phyloP scores from a whole-genome alignment of 1,140 invertebrate genomes.

The Macrosteles quadrilineatus region DNA sequence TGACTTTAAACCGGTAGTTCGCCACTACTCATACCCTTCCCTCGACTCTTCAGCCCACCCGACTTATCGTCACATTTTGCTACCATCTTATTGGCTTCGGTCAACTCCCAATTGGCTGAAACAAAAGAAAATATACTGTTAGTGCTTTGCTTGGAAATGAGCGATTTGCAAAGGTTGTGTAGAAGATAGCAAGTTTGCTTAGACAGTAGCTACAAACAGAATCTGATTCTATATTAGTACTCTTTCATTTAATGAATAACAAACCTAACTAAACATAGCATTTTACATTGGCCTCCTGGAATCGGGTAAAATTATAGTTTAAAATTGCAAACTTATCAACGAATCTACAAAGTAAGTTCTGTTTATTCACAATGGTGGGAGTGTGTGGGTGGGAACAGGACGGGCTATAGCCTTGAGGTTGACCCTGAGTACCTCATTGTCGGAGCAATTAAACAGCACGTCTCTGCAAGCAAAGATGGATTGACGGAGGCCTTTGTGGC shows the following conservation, averaged over 20 bases:
- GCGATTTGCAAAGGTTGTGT: neutral
- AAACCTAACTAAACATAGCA: neutral
- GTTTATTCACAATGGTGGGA: neutral
- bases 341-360: no score
- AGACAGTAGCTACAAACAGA: neutral
- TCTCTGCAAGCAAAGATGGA: neutral
- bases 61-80: slow-evolving; percentile 9
- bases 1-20: no score
- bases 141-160: neutral
- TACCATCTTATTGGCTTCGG: slow-evolving; percentile 25
- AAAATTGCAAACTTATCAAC: no score
- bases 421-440: neutral
- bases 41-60: slow-evolving; percentile 7
- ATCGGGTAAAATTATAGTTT: no score
- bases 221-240: neutral
- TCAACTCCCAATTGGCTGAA: slow-evolving; percentile 21
- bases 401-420: neutral
- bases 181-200: neutral
- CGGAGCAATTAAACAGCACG: neutral
- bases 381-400: neutral
- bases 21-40: no score
- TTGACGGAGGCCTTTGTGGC: no score
- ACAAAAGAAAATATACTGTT: slow-evolving; percentile 19
- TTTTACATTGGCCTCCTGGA: neutral
- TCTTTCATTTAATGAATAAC: neutral